phyloP scores from a whole-genome alignment of 2,113 vertebrate species.

The Arenaria interpres region DNA sequence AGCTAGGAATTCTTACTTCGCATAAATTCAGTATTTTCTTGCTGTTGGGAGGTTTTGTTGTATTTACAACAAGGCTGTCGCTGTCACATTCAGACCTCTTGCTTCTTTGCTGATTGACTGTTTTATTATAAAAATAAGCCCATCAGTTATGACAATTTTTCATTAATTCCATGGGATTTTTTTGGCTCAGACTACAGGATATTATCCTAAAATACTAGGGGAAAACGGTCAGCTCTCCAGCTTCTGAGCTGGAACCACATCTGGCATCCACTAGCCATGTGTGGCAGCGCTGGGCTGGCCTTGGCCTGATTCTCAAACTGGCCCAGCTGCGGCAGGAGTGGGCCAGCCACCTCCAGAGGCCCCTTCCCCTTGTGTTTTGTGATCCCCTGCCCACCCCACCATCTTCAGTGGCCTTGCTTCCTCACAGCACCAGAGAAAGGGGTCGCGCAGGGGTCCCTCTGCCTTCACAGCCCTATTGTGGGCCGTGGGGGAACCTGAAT shows the following conservation, averaged over 20 bases:
- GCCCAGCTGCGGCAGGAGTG: background rate
- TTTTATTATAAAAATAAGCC: background rate
- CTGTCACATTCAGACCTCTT: background rate
- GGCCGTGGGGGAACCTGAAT: rapidly evolving
- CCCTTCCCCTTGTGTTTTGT: background rate
- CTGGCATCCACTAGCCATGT: too few species aligned
- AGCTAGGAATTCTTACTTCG: background rate
- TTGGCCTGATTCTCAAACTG: background rate
- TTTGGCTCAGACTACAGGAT: background rate
- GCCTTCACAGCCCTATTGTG: rapidly evolving
- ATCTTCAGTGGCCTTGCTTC: background rate
- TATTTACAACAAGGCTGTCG: rapidly evolving
- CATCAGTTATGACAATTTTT: background rate
- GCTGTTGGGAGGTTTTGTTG: background rate
- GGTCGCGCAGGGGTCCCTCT: rapidly evolving
- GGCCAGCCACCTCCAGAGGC: rapidly evolving
- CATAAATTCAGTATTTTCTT: background rate
- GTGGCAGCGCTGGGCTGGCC: rapidly evolving
- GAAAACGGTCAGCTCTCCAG: background rate
- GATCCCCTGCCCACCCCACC: background rate
- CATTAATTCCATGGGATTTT: background rate
- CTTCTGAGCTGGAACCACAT: background rate
- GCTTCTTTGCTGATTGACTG: background rate
- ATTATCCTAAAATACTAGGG: background rate
- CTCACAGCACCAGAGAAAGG: background rate